A percentile compares a stretch with the other conserved stretches of the same genome.
Conservation (phyloP, 2,113 vertebrate genomes). For the Mastomys natalensis region DNA sequence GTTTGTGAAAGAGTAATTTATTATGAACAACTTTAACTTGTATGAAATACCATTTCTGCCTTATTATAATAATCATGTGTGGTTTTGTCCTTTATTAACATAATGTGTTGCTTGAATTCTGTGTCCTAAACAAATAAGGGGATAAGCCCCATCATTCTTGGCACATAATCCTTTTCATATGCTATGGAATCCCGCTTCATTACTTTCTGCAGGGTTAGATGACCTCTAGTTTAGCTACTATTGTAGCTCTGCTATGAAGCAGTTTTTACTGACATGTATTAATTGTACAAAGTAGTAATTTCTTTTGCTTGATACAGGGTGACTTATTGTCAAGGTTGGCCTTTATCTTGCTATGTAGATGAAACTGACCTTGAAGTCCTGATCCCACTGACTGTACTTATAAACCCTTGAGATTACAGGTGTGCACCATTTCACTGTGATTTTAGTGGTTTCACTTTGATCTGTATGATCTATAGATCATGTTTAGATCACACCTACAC, state of each 20-base stretch:
- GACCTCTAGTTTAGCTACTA: background rate
- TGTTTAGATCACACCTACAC: background rate
- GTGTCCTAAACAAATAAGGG: background rate
- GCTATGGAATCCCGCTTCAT: background rate
- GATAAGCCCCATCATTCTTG: background rate
- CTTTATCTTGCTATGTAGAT: background rate
- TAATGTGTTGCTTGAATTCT: background rate
- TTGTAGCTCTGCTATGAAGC: background rate
- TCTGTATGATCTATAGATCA: background rate
- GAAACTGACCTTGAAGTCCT: background rate
- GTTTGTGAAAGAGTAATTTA: no score
- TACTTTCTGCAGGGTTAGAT: background rate
- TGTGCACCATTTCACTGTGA: background rate
- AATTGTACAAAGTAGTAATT: background rate
- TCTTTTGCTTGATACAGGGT: background rate
- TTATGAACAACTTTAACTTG: background rate
- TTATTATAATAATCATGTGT: background rate
- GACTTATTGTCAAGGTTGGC: background rate
- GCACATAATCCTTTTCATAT: background rate
- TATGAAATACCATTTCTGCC: background rate
- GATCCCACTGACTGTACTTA: background rate
- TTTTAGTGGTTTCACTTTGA: background rate
- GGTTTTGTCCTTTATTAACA: background rate
- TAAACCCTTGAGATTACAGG: background rate
- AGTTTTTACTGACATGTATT: background rate